Percentiles rank a stretch among this genome's conserved stretches.
Conservation (phyloP, 2,113 vertebrate genomes). For the Casuarius casuarius region DNA sequence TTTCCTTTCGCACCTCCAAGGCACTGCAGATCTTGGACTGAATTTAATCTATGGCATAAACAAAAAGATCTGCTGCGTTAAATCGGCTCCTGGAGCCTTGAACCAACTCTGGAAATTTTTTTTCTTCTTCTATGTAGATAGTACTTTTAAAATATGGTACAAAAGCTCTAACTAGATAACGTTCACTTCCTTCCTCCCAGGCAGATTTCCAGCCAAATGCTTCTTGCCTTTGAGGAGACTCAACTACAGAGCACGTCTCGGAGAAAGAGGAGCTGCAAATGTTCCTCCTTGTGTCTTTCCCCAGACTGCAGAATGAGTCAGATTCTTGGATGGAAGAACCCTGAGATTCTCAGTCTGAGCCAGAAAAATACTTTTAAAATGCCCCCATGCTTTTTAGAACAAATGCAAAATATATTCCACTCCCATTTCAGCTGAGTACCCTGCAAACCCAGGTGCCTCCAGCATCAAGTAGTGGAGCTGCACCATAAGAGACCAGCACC, state of each 20-base stretch:
- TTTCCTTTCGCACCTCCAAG: not conserved
- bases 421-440: not conserved
- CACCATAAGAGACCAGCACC: too few species aligned
- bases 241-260: not conserved
- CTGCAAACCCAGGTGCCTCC: not conserved
- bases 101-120: not conserved
- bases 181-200: not conserved
- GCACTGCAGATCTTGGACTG: not conserved
- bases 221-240: not conserved
- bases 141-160: not conserved
- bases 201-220: not conserved
- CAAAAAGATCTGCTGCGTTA: not conserved
- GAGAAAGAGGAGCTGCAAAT: not conserved
- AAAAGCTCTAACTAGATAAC: not conserved
- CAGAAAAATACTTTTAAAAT: not conserved
- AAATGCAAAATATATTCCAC: not conserved
- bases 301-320: not conserved
- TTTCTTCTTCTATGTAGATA: not conserved
- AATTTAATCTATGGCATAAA: not conserved
- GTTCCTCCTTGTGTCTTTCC: not conserved
- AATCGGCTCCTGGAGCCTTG: not conserved
- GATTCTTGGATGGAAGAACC: not conserved
- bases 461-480: not conserved
- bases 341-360: not conserved
- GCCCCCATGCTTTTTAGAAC: not conserved